These are phyloP conservation scores for Tribolium freemani DNA, from an alignment of 2,888 invertebrate species.

Conservation along the genomic window DNA sequence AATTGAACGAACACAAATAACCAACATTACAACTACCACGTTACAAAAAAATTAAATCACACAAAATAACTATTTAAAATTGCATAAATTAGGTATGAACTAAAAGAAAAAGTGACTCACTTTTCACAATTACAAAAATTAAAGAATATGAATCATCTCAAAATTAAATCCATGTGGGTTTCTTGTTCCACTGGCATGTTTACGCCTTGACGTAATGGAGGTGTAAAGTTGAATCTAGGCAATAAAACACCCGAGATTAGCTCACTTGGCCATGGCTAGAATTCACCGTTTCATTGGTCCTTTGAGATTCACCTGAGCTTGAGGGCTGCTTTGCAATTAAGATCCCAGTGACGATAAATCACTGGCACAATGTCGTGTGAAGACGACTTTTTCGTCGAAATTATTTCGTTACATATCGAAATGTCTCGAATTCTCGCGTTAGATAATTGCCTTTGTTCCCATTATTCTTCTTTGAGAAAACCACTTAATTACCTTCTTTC, in stretches of 20 bases:
- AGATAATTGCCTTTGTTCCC: constrained; percentile 27
- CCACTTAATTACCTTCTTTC: constrained; percentile 40
- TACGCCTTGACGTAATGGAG: constrained; percentile 45
- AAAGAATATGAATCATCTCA: no score
- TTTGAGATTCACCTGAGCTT: constrained; percentile 46
- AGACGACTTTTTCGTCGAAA: background rate
- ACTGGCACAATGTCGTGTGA: constrained; percentile 23
- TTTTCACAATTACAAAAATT: no score
- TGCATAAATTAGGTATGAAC: no score
- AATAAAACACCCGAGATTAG: constrained; percentile 54
- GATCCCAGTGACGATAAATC: constrained; percentile 48
- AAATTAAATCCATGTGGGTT: background rate
- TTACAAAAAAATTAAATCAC: no score
- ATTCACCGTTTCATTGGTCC: constrained; percentile 51
- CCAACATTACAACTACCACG: no score
- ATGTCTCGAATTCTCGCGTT: constrained; percentile 4
- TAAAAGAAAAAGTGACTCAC: no score
- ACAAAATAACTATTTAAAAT: no score
- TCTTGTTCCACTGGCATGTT: constrained; percentile 24
- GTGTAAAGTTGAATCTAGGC: constrained; percentile 53
- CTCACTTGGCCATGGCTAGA: constrained; percentile 43
- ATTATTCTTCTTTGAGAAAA: constrained; percentile 38
- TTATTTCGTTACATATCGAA: background rate
- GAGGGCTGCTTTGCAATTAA: constrained; percentile 47
- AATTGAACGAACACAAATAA: background rate